Base-by-base conservation (phyloP, 2,888 invertebrate genomes). In the Eugnorisma glareosa region DNA sequence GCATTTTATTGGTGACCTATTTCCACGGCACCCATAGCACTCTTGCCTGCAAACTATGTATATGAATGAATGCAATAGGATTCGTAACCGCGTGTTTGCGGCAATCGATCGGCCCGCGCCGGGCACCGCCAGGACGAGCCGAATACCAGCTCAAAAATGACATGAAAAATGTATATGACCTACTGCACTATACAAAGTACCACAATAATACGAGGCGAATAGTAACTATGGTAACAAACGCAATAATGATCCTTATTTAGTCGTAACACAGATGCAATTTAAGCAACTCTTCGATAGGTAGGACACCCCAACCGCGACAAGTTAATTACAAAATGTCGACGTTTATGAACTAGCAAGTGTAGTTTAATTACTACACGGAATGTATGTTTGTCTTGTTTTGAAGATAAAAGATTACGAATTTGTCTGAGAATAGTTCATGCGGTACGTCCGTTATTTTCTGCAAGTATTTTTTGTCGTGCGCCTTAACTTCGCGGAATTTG, bases 91-190 rank as follows among this genome's bases (percentile, higher is more conserved):
- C 90, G 90, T 90, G 91, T 87, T 90, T 93, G 93, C 93, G 92
- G 90, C 90, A 90, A 95, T 96, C 94, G 95, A 96, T 95, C 91
- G 89, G 11, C 10, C 89, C 89, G 96, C 93, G 94, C 93, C 94
- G 92, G 95, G 96, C 88, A 95, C 95, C 90, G 93, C 84, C 92
- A 92, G 95, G 92, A 92, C 94, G 89, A 90, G 72, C 82, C 83
- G 57, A 87, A 90, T 82, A 86, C 88, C 86, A 83, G 79, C 91
- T 92, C 88, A 92, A 93, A 93, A 94, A 93, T 92, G 90, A 90
- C 93, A 93, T 93, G 91, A 91, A 92, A 93, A 92, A 92, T 91
- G 88, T 90, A 90, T 87, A 89, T 80, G 82, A 84, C 82, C 86
- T 80, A 88, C 82, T 89, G 79, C 80, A 87, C 79, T 85, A 77